Conservation (phyloP, 1,140 invertebrate genomes). For the Drosophila obscura region DNA sequence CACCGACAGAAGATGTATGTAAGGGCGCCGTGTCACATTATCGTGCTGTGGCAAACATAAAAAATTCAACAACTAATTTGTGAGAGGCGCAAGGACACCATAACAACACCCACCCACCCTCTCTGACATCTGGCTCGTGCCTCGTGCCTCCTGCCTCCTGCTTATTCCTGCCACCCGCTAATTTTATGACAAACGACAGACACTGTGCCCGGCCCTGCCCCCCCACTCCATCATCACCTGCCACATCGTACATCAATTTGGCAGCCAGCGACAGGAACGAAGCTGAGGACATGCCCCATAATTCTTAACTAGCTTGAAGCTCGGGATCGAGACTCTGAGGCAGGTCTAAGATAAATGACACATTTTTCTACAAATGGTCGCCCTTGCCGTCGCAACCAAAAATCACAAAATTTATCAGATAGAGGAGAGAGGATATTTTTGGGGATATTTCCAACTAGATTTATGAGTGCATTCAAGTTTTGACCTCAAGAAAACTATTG, state of each 20-base stretch:
- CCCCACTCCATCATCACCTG: conserved; percentile 41
- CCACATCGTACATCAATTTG: conserved; percentile 34
- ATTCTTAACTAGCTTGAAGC: conserved; percentile 62
- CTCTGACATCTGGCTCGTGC: background rate
- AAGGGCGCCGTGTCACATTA: conserved; percentile 35
- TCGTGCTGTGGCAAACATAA: conserved; percentile 49
- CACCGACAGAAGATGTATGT: conserved; percentile 49
- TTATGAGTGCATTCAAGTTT: too few species aligned
- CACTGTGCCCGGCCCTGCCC: conserved; percentile 9
- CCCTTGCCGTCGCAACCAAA: background rate
- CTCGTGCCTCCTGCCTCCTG: too few species aligned
- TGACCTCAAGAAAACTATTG: too few species aligned
- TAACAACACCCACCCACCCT: conserved; percentile 10
- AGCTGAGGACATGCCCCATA: conserved; percentile 44
- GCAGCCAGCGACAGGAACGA: conserved; percentile 47
- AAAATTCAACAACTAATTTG: conserved; percentile 77
- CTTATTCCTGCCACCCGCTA: conserved; percentile 21
- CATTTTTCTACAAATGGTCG: conserved; percentile 28
- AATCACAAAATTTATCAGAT: conserved; percentile 1
- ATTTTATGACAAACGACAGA: conserved; percentile 67
- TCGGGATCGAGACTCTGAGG: conserved; percentile 10
- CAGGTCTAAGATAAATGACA: conserved; percentile 48
- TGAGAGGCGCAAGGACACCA: conserved; percentile 39
- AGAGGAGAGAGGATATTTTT: too few species aligned
- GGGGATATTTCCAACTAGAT: too few species aligned